These are phyloP conservation scores for Otolemur garnettii DNA, from an alignment of 2,113 vertebrate genomes.

Conservation along the genomic window DNA sequence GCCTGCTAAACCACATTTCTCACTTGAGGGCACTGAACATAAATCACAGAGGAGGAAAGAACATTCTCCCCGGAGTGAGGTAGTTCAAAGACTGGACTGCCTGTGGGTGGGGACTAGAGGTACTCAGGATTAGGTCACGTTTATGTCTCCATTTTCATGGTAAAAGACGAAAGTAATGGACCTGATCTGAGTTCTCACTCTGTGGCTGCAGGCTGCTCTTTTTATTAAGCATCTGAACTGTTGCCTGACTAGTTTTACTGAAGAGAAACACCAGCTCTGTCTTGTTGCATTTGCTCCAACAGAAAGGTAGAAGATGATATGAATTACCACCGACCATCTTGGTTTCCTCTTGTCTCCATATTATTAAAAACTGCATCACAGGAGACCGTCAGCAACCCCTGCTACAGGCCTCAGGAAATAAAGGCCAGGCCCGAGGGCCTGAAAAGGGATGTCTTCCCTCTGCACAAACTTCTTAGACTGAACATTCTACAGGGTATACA, in stretches of 20 bases:
- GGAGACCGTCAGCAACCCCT: not conserved
- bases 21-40: slow-evolving; percentile 37
- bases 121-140: not conserved
- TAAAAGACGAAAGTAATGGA: slow-evolving; percentile 48
- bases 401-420: not conserved
- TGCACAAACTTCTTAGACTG: not conserved
- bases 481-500: not conserved
- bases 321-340: not conserved
- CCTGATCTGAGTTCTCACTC: not conserved
- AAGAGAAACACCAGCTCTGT: slow-evolving; percentile 10
- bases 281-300: not conserved
- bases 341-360: not conserved
- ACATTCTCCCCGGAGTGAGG: not conserved
- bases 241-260: not conserved
- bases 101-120: not conserved
- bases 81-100: slow-evolving; percentile 32
- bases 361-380: not conserved
- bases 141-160: slow-evolving; percentile 16
- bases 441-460: not conserved
- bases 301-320: not conserved
- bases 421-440: too few species aligned
- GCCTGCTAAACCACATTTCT: slow-evolving; percentile 42
- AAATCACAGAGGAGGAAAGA: slow-evolving; percentile 31
- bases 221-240: slow-evolving; percentile 23
- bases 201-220: not conserved